Percentiles rank a stretch among this genome's conserved stretches.
Conservation (phyloP, 2,113 vertebrate genomes). For the Camelus bactrianus region DNA sequence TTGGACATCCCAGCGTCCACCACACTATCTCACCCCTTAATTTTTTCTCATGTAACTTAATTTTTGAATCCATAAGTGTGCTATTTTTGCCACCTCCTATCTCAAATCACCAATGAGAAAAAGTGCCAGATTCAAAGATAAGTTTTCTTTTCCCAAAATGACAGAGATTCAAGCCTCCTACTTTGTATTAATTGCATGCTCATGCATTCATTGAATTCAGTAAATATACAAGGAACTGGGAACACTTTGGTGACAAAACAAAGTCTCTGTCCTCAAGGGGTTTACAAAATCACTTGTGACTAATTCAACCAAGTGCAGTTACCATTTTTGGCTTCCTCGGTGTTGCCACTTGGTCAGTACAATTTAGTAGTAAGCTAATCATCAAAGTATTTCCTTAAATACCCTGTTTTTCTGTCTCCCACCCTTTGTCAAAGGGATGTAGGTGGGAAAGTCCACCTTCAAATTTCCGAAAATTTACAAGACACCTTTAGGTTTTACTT, state of each 20-base stretch:
- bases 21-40: not conserved
- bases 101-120: not conserved
- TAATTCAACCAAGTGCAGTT: not conserved
- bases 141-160: not conserved
- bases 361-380: not conserved
- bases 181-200: not conserved
- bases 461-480: constrained; percentile 41
- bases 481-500: constrained; percentile 18
- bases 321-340: not conserved
- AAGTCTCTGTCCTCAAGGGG: not conserved
- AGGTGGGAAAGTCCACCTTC: not conserved
- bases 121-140: not conserved
- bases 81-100: not conserved
- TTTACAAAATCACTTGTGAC: not conserved
- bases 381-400: constrained; percentile 41
- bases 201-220: not conserved
- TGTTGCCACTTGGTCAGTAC: not conserved
- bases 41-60: not conserved
- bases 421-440: not conserved
- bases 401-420: not conserved
- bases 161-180: not conserved
- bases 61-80: not conserved
- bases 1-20: not conserved
- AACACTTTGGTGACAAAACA: not conserved
- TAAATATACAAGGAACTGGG: not conserved